phyloP scores from a whole-genome alignment of 2,797 vertebrate genomes.

The Setipinna tenuifilis region DNA sequence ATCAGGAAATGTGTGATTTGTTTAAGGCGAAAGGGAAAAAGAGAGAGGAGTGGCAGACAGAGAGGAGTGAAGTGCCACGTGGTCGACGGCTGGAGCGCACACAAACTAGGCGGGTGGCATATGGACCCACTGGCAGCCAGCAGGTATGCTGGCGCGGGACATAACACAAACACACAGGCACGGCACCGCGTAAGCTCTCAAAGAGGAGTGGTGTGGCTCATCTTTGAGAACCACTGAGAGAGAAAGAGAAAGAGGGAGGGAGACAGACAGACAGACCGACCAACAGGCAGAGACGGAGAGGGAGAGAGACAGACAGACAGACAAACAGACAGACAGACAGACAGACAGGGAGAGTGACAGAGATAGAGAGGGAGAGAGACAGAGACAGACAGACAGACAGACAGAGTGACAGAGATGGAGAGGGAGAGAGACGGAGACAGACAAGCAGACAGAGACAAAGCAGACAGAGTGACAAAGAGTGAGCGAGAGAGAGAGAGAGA shows the following conservation, averaged over 20 bases:
- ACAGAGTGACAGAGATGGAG: too few species aligned
- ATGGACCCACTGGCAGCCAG: conserved; percentile 14
- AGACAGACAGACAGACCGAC: background rate
- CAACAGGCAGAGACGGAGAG: background rate
- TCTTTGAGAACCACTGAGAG: background rate
- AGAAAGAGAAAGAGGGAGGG: background rate
- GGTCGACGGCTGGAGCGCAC: background rate
- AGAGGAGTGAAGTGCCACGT: background rate
- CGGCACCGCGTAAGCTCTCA: background rate
- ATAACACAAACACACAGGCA: background rate
- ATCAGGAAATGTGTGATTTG: background rate
- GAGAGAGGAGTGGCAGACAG: background rate
- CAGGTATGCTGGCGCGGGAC: conserved; percentile 9
- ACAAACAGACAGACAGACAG: background rate
- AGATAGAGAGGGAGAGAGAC: background rate
- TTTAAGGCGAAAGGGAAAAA: background rate
- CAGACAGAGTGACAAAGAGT: too few species aligned
- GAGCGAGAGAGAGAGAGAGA: too few species aligned
- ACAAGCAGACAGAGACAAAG: background rate
- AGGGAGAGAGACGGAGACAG: background rate
- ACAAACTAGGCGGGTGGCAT: background rate
- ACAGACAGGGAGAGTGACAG: background rate
- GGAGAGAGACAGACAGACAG: background rate
- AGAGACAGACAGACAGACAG: too few species aligned
- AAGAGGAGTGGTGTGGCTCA: background rate